Conservation (phyloP, 2,113 vertebrate species). For the Shinisaurus crocodilurus region DNA sequence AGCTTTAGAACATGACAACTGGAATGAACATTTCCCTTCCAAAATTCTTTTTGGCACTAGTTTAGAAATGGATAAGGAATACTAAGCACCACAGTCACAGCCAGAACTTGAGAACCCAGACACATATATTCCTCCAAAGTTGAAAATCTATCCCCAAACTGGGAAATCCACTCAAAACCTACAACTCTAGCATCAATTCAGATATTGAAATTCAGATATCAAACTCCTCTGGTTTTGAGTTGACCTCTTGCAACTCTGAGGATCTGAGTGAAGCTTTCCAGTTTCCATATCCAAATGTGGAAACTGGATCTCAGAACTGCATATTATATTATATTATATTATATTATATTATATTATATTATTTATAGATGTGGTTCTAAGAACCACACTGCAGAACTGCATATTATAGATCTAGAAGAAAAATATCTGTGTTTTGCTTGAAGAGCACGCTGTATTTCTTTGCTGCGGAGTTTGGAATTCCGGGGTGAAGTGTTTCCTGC, state of each 20-base stretch:
- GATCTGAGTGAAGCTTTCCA: background rate
- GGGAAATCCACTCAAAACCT: background rate
- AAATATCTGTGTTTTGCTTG: background rate
- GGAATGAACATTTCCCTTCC: background rate
- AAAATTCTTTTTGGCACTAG: background rate
- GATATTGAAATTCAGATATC: background rate
- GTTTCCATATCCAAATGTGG: background rate
- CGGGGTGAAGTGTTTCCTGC: no score
- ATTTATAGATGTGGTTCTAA: no score
- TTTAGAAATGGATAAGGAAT: background rate
- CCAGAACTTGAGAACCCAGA: background rate
- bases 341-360: no score
- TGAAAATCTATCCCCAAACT: background rate
- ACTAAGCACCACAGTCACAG: background rate
- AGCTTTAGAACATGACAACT: background rate
- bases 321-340: no score
- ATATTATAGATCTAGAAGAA: background rate
- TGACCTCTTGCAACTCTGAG: background rate
- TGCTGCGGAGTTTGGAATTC: background rate
- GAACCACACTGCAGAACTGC: no score
- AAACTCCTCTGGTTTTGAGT: background rate
- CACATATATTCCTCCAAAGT: background rate
- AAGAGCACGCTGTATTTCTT: background rate
- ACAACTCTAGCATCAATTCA: background rate
- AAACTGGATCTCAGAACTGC: background rate